These are phyloP conservation scores for Danaus chrysippus DNA, from an alignment of 2,888 invertebrate species.

Conservation along the genomic window DNA sequence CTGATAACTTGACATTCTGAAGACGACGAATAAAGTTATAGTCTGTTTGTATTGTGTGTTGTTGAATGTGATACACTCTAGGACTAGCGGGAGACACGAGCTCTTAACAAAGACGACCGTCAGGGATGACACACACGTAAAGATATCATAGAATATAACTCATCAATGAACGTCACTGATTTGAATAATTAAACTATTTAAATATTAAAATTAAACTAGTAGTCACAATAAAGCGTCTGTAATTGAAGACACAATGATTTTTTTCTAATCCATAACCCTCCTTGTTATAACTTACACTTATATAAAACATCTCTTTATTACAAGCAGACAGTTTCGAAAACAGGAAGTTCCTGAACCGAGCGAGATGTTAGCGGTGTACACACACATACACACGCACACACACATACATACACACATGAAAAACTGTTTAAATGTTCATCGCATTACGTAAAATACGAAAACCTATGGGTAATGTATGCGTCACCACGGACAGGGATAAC, in stretches of 20 bases:
- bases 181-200: too few relatives aligned
- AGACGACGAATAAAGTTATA: neutral
- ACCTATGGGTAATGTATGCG: slow-evolving; percentile 38
- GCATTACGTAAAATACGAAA: slow-evolving; percentile 27
- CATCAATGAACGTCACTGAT: too few relatives aligned
- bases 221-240: too few relatives aligned
- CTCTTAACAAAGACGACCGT: neutral
- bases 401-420: neutral
- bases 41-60: neutral
- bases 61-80: neutral
- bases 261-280: too few relatives aligned
- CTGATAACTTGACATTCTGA: neutral
- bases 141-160: too few relatives aligned
- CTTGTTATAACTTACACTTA: too few relatives aligned
- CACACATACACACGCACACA: slow-evolving; percentile 9
- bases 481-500: slow-evolving; percentile 26
- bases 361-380: neutral
- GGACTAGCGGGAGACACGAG: neutral
- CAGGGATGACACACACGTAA: neutral
- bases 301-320: too few relatives aligned
- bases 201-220: too few relatives aligned
- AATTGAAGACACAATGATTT: too few relatives aligned
- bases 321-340: too few relatives aligned
- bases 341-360: too few relatives aligned
- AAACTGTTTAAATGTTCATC: slow-evolving; percentile 3